Evolutionary conservation across 2,113 vertebrate species (phyloP).

Genomic region (Nanorana parkeri): DNA sequence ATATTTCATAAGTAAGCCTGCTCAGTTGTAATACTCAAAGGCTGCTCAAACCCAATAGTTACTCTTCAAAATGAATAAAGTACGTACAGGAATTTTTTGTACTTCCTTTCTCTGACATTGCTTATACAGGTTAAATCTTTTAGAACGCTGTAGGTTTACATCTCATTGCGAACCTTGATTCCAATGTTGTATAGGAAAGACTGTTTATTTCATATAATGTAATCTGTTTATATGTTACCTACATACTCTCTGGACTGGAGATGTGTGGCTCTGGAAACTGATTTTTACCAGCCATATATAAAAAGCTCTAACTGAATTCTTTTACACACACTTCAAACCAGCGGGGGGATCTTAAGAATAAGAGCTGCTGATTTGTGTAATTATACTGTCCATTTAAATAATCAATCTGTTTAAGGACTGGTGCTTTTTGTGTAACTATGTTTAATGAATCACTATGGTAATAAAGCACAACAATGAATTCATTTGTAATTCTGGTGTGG

Average conservation of each 20-base stretch:
- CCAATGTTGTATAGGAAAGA: no score
- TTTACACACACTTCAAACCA: conserved; percentile 14
- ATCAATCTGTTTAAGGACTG: background rate
- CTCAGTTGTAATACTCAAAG: no score
- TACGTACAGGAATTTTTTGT: no score
- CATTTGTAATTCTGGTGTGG: background rate
- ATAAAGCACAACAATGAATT: conserved; percentile 13
- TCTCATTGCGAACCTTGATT: no score
- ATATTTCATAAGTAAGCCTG: no score
- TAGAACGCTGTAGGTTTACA: no score
- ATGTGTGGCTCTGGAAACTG: background rate
- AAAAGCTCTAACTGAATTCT: conserved; percentile 16
- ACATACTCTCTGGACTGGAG: background rate
- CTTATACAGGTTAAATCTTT: no score
- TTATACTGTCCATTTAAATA: background rate
- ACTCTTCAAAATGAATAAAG: no score
- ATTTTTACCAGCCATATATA: background rate
- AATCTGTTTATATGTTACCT: background rate
- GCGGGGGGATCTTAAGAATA: background rate
- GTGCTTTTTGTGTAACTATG: background rate
- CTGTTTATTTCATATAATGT: no score
- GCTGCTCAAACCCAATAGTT: no score
- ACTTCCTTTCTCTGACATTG: no score
- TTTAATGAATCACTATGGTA: conserved; percentile 14
- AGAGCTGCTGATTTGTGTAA: conserved; percentile 1